Evolutionary conservation across 2,888 invertebrate species (phyloP).

Genomic region (Scelioninae gen. 2): DNA sequence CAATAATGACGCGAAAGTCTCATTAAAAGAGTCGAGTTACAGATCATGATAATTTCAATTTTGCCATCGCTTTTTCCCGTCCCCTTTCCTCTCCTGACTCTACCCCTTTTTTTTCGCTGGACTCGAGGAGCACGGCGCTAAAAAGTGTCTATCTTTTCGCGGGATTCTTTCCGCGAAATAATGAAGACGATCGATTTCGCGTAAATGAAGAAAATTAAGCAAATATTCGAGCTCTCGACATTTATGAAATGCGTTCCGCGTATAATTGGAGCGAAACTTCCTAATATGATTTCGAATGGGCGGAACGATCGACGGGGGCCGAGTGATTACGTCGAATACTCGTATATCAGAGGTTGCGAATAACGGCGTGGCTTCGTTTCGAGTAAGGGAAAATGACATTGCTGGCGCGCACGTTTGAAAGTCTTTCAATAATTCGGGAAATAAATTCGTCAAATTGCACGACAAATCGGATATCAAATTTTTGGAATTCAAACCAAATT

Average conservation of each 20-base stretch:
- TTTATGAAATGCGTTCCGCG: constrained; percentile 17
- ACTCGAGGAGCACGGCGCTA: neutral
- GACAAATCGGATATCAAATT: no score
- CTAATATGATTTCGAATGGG: constrained; percentile 11
- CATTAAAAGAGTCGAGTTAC: constrained; percentile 19
- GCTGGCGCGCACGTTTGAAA: no score
- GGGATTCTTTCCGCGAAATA: constrained; percentile 18
- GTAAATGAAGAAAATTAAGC: constrained; percentile 12
- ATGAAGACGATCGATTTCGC: constrained; percentile 20
- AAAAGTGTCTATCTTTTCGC: constrained; percentile 9
- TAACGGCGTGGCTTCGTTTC: neutral
- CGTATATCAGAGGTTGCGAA: constrained; percentile 9
- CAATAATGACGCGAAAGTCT: no score
- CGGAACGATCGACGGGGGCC: constrained; percentile 10
- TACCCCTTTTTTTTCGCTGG: neutral
- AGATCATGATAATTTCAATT: constrained; percentile 17
- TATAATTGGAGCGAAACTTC: constrained; percentile 19
- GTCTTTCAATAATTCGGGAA: no score
- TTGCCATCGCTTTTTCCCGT: neutral
- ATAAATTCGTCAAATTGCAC: no score
- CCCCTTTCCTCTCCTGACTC: neutral
- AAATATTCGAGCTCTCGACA: constrained; percentile 6
- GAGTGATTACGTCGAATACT: constrained; percentile 5
- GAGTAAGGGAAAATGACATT: no score
- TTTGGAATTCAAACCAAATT: no score